Evolutionary conservation across 2,888 invertebrate genomes (phyloP).

Genomic region (Apodemia duryi): DNA sequence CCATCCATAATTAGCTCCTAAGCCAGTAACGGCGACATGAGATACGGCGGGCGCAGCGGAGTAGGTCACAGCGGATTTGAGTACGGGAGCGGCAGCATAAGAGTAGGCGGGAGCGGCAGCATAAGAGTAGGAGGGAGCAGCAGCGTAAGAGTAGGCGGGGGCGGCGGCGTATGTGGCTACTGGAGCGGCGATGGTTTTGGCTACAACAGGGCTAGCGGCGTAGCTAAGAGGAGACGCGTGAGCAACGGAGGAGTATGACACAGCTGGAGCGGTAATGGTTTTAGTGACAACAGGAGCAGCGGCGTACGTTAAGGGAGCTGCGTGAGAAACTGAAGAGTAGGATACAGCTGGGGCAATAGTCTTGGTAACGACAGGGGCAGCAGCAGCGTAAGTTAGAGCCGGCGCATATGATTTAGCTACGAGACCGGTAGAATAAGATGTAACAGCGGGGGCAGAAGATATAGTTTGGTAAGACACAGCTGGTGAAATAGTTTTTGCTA

Average conservation of each 20-base stretch:
- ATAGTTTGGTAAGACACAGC: too few species aligned
- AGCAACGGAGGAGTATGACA: conserved; percentile 26
- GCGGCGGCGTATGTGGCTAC: conserved; percentile 42
- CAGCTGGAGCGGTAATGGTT: conserved; percentile 13
- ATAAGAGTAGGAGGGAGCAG: background rate
- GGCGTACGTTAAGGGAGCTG: conserved; percentile 38
- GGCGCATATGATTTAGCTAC: conserved; percentile 20
- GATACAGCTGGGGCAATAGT: conserved; percentile 60
- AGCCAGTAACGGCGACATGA: conserved; percentile 82
- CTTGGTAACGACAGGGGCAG: conserved; percentile 53
- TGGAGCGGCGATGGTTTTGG: conserved; percentile 33
- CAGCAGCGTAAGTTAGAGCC: conserved; percentile 39
- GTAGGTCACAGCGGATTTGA: conserved; percentile 78
- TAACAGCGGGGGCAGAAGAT: conserved; percentile 43
- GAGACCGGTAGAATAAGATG: conserved; percentile 51
- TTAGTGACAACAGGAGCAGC: conserved; percentile 14
- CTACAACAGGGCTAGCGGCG: conserved; percentile 33
- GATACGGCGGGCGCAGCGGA: conserved; percentile 79
- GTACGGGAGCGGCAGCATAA: conserved; percentile 53
- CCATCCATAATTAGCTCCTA: conserved; percentile 71
- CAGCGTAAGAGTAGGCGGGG: conserved; percentile 50
- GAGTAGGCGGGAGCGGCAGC: conserved; percentile 31
- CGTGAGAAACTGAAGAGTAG: conserved; percentile 35
- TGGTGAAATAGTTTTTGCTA: conserved; percentile 20
- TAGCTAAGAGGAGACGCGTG: conserved; percentile 38